Percentiles rank a stretch among this genome's conserved stretches.
These are phyloP conservation scores for Patiria pectinifera DNA, from an alignment of 53 echinoderm and acorn worm genomes.

Conservation along the genomic window DNA sequence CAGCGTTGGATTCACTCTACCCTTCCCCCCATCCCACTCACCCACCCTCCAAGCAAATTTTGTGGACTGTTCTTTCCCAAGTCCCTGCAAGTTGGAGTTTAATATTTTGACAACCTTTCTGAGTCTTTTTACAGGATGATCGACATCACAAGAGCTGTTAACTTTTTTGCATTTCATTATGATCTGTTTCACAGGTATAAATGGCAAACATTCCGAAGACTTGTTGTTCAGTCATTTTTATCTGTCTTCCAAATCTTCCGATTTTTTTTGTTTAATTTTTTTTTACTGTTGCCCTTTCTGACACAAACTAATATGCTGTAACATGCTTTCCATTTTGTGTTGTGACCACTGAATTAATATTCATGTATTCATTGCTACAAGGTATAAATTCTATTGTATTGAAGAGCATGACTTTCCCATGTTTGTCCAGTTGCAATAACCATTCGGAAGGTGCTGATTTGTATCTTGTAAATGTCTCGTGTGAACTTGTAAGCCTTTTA, in stretches of 20 bases:
- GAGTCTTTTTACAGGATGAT: conserved; percentile 9
- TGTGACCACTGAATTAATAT: background rate
- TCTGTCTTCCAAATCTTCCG: conserved; percentile 12
- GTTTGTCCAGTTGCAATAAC: background rate
- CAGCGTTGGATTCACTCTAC: background rate
- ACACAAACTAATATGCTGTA: background rate
- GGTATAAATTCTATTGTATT: background rate
- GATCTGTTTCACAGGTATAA: background rate
- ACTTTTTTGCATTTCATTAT: background rate
- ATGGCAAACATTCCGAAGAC: background rate
- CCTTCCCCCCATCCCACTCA: background rate
- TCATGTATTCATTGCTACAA: background rate
- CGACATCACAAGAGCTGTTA: background rate
- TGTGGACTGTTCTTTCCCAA: background rate
- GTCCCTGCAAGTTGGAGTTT: background rate
- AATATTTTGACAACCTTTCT: background rate
- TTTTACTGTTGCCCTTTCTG: background rate
- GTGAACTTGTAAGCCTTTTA: background rate
- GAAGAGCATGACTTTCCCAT: background rate
- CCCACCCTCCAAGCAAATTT: background rate
- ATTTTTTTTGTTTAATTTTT: background rate
- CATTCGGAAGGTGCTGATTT: background rate
- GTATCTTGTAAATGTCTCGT: background rate
- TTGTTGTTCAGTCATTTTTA: background rate
- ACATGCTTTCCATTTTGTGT: background rate